A percentile compares a stretch with the other conserved stretches of the same genome.
Conservation (phyloP, 2,113 vertebrate species). For the Mirounga angustirostris region DNA sequence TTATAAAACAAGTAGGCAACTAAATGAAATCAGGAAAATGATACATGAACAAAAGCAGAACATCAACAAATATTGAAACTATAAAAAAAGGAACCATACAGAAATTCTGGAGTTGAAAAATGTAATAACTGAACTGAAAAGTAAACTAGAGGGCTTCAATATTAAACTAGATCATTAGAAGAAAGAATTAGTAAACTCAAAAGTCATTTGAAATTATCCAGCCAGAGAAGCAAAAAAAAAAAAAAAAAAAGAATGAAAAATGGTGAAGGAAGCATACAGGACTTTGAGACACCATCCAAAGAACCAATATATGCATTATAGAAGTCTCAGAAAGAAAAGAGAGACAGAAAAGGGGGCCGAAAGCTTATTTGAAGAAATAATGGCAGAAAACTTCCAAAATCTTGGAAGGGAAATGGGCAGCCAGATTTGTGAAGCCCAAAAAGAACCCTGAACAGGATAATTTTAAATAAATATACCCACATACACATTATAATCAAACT, state of each 20-base stretch:
- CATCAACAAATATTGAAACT: background rate
- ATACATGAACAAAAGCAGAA: background rate
- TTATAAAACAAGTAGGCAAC: background rate
- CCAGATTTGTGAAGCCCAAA: background rate
- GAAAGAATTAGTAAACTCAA: background rate
- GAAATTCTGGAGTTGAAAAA: background rate
- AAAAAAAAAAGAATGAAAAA: background rate
- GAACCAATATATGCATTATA: background rate
- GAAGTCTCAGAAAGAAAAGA: background rate
- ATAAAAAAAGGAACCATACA: background rate
- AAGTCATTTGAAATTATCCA: background rate
- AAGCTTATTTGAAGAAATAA: background rate
- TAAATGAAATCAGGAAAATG: background rate
- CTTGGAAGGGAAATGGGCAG: background rate
- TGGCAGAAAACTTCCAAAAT: background rate
- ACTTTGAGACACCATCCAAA: background rate
- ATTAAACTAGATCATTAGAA: background rate
- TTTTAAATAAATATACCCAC: background rate
- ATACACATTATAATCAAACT: background rate
- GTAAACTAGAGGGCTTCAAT: background rate
- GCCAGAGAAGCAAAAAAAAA: background rate
- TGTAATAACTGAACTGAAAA: background rate
- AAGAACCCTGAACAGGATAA: background rate
- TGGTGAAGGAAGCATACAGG: background rate
- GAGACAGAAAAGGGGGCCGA: background rate